Percentiles rank a stretch among this genome's conserved stretches.
phyloP scores from a whole-genome alignment of 2,888 invertebrate species.

The Auanema sp. region DNA sequence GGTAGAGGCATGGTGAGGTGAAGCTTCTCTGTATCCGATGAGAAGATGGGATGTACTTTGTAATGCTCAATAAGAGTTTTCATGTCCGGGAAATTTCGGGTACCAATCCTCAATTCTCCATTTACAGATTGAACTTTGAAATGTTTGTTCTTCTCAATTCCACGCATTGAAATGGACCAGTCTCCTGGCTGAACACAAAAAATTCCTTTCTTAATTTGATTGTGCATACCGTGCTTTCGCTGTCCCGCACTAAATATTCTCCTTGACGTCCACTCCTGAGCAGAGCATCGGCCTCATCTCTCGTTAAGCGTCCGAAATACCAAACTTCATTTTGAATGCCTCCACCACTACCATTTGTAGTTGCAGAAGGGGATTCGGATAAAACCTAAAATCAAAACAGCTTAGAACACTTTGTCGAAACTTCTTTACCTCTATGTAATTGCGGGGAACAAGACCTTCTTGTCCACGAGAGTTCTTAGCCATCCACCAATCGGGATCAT shows the following conservation, averaged over 20 bases:
- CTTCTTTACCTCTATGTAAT: slow-evolving; percentile 66
- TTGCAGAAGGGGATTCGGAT: slow-evolving; percentile 10
- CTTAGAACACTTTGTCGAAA: not conserved
- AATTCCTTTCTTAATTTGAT: not conserved
- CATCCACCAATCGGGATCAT: slow-evolving; percentile 98
- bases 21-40: slow-evolving; percentile 94
- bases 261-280: slow-evolving; percentile 94
- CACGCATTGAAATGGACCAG: slow-evolving; percentile 95
- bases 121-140: slow-evolving; percentile 70
- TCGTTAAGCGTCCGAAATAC: slow-evolving; percentile 94
- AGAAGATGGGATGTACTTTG: slow-evolving; percentile 97
- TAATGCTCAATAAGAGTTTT: slow-evolving; percentile 97
- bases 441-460: slow-evolving; percentile 87
- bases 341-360: slow-evolving; percentile 14
- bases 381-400: slow-evolving; percentile 8
- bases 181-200: slow-evolving; percentile 82
- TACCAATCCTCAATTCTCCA: slow-evolving; percentile 85
- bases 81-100: slow-evolving; percentile 91
- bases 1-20: slow-evolving; percentile 87
- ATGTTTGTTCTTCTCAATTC: slow-evolving; percentile 95
- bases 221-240: slow-evolving; percentile 86
- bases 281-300: slow-evolving; percentile 92
- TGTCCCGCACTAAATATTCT: slow-evolving; percentile 96
- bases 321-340: slow-evolving; percentile 72
- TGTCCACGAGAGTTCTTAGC: slow-evolving; percentile 90